phyloP scores from a whole-genome alignment of 2,797 vertebrate species.

The Coregonus suidteri region DNA sequence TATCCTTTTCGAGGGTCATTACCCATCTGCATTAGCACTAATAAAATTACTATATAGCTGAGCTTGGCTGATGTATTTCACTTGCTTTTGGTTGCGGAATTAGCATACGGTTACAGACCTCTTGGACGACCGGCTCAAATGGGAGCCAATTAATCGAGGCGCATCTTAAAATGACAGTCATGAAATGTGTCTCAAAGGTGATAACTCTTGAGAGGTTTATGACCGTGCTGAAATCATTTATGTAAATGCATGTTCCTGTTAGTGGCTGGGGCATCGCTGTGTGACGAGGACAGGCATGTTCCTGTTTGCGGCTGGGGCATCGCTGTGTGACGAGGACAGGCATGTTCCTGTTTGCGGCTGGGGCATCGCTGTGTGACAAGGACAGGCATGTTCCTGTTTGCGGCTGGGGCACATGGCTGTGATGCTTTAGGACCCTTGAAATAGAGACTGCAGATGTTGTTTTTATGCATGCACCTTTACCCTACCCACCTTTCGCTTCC shows the following conservation, averaged over 20 bases:
- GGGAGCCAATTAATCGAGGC: conserved; percentile 49
- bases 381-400: too few relatives aligned
- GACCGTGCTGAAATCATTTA: conserved; percentile 41
- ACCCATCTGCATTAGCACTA: conserved; percentile 66
- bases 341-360: too few relatives aligned
- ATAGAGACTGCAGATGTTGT: conserved; percentile 52
- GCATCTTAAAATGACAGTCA: conserved; percentile 58
- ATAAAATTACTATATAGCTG: conserved; percentile 64
- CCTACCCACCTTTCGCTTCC: background rate
- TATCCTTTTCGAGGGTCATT: conserved; percentile 66
- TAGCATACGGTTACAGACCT: conserved; percentile 59
- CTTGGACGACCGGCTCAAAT: conserved; percentile 40
- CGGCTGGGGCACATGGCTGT: conserved; percentile 47
- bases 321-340: too few relatives aligned
- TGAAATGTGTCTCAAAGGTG: conserved; percentile 38
- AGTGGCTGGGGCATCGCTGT: conserved; percentile 41
- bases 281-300: background rate
- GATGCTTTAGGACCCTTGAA: conserved; percentile 65
- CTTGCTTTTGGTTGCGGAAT: conserved; percentile 53
- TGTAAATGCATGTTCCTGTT: conserved; percentile 52
- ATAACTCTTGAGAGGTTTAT: conserved; percentile 48
- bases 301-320: too few relatives aligned
- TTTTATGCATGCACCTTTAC: background rate
- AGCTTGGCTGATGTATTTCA: conserved; percentile 52
- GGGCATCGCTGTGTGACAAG: too few relatives aligned